Conservation (phyloP, 37 sponge, comb jelly and placozoan species). For the Hormiphora californensis region DNA sequence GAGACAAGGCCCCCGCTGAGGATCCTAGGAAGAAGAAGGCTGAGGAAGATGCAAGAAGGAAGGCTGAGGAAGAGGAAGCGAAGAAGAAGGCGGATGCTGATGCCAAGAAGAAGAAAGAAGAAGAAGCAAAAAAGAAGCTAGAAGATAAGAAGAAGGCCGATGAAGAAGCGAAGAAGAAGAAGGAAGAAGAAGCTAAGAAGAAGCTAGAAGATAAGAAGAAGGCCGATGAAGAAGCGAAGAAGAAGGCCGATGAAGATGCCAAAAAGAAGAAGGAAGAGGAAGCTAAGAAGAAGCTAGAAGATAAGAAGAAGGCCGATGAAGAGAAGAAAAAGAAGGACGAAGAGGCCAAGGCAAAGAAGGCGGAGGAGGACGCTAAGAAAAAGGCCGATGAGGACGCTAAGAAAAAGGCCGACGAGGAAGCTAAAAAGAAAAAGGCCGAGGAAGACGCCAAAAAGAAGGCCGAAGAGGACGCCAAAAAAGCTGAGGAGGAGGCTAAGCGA, state of each 20-base stretch:
- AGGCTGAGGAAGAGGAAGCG: slow-evolving; percentile 36
- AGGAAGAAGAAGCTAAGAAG: not conserved
- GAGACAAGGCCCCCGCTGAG: too few species aligned
- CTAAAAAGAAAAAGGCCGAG: not conserved
- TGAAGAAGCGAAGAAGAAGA: not conserved
- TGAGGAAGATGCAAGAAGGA: slow-evolving; percentile 36
- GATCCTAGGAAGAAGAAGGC: too few species aligned
- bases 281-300: not conserved
- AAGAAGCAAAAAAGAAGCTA: slow-evolving; percentile 38
- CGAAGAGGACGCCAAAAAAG: not conserved
- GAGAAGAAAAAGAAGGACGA: slow-evolving; percentile 15
- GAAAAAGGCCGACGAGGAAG: not conserved
- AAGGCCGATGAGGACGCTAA: slow-evolving; percentile 17
- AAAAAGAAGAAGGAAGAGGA: not conserved
- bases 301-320: slow-evolving; percentile 25
- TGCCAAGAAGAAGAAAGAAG: slow-evolving; percentile 37
- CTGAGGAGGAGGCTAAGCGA: not conserved
- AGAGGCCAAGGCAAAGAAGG: slow-evolving; percentile 17
- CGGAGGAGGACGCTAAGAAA: slow-evolving; percentile 13
- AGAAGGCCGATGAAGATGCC: slow-evolving; percentile 10
- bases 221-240: slow-evolving; percentile 16
- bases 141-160: not conserved
- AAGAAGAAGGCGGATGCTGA: slow-evolving; percentile 48
- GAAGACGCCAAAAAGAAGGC: slow-evolving; percentile 26
- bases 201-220: not conserved